A percentile compares a stretch with the other conserved stretches of the same genome.
Evolutionary conservation across 53 echinoderm and acorn worm species (phyloP).

Genomic region (Zoroaster sp.): DNA sequence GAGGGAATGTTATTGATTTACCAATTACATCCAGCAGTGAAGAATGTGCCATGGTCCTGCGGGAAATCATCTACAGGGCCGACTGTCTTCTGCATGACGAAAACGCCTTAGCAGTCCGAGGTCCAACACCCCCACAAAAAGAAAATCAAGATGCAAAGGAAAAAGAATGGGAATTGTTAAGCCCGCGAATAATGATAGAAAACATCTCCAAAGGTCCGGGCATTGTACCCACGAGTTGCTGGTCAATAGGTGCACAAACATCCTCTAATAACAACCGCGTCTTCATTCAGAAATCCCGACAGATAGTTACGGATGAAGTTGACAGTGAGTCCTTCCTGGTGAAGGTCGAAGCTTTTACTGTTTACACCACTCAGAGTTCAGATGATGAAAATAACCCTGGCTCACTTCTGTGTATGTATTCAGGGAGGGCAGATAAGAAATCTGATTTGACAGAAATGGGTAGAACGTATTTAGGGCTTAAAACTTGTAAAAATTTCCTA

Average conservation of each 20-base stretch:
- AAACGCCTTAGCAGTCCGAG: not conserved
- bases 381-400: not conserved
- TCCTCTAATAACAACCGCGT: not conserved
- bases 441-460: not conserved
- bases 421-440: not conserved
- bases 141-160: not conserved
- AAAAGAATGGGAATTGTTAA: not conserved
- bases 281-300: not conserved
- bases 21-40: not conserved
- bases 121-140: not conserved
- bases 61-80: not conserved
- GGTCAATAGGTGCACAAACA: not conserved
- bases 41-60: not conserved
- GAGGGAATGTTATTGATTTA: slow-evolving; percentile 33
- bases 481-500: not conserved
- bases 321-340: not conserved
- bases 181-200: not conserved
- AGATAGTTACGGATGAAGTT: not conserved
- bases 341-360: not conserved
- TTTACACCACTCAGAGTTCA: not conserved
- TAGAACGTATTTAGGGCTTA: not conserved
- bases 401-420: not conserved
- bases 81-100: not conserved
- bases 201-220: not conserved
- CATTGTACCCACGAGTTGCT: not conserved